phyloP scores from a whole-genome alignment of 2,113 vertebrate genomes.

The Polypterus senegalus region DNA sequence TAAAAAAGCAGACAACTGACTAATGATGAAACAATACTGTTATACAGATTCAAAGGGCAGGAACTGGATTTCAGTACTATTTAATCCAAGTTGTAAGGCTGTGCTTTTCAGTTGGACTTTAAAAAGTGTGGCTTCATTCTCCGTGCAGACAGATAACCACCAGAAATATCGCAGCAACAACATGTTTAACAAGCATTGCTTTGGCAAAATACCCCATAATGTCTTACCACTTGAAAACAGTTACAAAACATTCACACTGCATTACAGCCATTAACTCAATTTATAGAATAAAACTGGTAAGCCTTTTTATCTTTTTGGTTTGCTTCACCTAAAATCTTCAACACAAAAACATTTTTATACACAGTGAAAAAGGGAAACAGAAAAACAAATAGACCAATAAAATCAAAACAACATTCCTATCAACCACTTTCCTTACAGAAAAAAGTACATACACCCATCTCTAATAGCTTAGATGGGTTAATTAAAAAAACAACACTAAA shows the following conservation, averaged over 20 bases:
- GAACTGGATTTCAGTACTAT: too few species aligned
- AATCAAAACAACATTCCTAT: constrained; percentile 25
- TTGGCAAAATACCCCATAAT: constrained; percentile 27
- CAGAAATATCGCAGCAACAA: constrained; percentile 34
- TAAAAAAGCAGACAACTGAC: too few species aligned
- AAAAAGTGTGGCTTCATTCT: constrained; percentile 15
- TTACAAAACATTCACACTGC: constrained; percentile 21
- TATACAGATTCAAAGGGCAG: too few species aligned
- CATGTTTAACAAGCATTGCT: constrained; percentile 31
- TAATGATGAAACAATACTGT: too few species aligned
- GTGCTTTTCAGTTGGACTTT: too few species aligned
- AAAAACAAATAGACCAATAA: constrained; percentile 35
- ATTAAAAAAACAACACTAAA: constrained; percentile 28
- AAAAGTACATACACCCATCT: constrained; percentile 23
- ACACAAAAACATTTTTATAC: constrained; percentile 40
- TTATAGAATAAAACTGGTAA: constrained; percentile 48
- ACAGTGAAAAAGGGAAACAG: constrained; percentile 17
- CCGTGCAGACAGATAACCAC: constrained; percentile 46
- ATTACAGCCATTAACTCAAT: constrained; percentile 13
- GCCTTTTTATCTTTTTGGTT: constrained; percentile 22
- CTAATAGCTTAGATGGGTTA: constrained; percentile 20
- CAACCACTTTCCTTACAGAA: constrained; percentile 19
- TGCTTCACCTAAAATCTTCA: constrained; percentile 34
- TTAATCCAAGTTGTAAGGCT: too few species aligned
- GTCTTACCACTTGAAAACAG: constrained; percentile 38